Conservation (phyloP, 2,113 vertebrate genomes). For the Canis aureus region DNA sequence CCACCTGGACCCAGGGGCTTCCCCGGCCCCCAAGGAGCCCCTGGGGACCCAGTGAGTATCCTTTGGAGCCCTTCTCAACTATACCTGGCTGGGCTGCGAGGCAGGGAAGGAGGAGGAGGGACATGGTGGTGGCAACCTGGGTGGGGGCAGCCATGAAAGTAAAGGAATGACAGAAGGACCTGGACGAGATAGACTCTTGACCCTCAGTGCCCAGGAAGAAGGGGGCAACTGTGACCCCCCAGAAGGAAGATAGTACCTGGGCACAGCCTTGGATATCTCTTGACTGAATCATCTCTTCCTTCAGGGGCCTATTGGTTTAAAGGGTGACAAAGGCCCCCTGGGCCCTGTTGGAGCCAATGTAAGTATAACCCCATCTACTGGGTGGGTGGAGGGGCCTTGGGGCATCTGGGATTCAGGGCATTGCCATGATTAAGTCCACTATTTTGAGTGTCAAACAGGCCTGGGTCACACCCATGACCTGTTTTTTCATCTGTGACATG, state of each 20-base stretch:
- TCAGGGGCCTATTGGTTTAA: slow-evolving; percentile 93
- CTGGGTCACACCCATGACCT: neutral
- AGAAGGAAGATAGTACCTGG: neutral
- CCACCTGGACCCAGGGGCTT: slow-evolving; percentile 92
- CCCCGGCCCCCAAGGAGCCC: slow-evolving; percentile 90
- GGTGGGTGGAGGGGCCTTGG: neutral
- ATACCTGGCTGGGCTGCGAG: neutral
- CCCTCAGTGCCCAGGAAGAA: neutral
- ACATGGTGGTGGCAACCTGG: too few relatives aligned
- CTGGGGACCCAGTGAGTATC: slow-evolving; percentile 89
- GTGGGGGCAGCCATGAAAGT: neutral
- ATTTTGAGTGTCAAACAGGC: neutral
- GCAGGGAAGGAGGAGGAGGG: neutral
- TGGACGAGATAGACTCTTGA: neutral
- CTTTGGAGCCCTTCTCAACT: too few relatives aligned
- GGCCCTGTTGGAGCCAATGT: slow-evolving; percentile 90
- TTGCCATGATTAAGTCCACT: neutral
- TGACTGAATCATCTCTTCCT: neutral
- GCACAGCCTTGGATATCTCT: neutral
- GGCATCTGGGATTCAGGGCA: neutral
- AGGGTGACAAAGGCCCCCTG: slow-evolving; percentile 92
- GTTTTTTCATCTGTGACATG: neutral
- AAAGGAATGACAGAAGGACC: neutral
- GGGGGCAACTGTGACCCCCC: neutral
- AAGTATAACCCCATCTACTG: slow-evolving; percentile 80